Base-by-base conservation (phyloP, 1,140 invertebrate species). In the Drosophila gunungcola region DNA sequence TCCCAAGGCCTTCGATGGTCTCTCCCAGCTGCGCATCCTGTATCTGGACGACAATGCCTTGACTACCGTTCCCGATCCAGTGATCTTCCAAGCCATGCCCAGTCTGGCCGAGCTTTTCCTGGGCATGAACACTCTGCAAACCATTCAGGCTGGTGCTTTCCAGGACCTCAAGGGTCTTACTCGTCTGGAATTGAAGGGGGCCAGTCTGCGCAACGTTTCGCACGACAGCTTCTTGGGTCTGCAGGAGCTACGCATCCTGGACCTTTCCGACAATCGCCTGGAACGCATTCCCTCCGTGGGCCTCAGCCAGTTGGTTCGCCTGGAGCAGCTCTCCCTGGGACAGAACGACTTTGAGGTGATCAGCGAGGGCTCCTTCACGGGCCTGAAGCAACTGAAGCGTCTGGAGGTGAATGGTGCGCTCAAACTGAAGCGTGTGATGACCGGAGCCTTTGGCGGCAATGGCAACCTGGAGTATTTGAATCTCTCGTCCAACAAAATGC, bases 41-140 rank as follows among this genome's bases (percentile, higher is more conserved):
- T 96, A 96, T 82, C 92, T 98, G 53, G 96, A 97, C 76, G 96
- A 98, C 88, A 98, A 98, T 93, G 95, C 96, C 58, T 92, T 98
- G 52, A 95, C 94, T 62, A 93, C 94, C 0, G 95, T 97, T 4
- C 97, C 97, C 3, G 84, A 90, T 86, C 90, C 90, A 0, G 92
- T 94, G 7, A 95, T 96, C 0, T 95, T 97, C 69, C 94, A 94
- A n/a, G 94, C 95, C 1, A 93, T 97, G 68, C 95, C 95, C 27
- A 95, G 95, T 65, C 93, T 98, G 32, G 96, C 96, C 1, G 97
- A 97, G 83, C 92, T 98, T 10, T 96, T 97, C 84, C 94, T 98
- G 3, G 97, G 96, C 3, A 94, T 96, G 79, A 98, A 98, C 91
- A 94, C 94, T 0, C 96, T 98, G 79, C 94, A 95, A 1, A 93